Evolutionary conservation across 2,113 vertebrate genomes (phyloP).

Genomic region (Phainopepla nitens): DNA sequence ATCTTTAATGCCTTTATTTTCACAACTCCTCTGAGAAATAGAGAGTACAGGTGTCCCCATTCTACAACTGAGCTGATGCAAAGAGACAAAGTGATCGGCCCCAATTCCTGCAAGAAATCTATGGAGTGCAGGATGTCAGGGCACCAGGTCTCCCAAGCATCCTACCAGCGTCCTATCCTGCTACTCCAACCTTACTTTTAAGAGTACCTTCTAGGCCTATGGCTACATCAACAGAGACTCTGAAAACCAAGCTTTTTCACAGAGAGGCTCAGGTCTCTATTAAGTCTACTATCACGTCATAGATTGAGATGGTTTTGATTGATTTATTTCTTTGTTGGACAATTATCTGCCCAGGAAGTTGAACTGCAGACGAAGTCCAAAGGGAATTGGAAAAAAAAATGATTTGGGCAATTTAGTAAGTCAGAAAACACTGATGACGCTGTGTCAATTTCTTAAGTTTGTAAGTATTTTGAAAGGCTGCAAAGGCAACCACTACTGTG

Average conservation of each 20-base stretch:
- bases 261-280: not conserved
- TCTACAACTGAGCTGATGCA: not conserved
- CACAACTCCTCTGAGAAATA: slow-evolving; percentile 27
- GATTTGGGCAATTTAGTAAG: not conserved
- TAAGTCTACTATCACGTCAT: not conserved
- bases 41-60: not conserved
- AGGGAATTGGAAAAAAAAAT: not conserved
- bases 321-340: not conserved
- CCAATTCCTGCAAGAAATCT: not conserved
- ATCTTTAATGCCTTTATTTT: slow-evolving; percentile 53
- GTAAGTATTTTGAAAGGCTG: not conserved
- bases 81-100: not conserved
- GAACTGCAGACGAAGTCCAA: not conserved
- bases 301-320: not conserved
- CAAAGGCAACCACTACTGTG: not conserved
- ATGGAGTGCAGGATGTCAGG: not conserved
- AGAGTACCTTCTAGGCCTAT: not conserved
- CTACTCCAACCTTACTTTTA: not conserved
- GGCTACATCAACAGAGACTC: not conserved
- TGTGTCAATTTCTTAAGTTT: not conserved
- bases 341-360: not conserved
- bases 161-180: not conserved
- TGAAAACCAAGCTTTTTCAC: not conserved
- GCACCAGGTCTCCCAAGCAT: not conserved
- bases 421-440: not conserved